phyloP scores from a whole-genome alignment of 2,888 invertebrate species.

The Cremastinae sp. region DNA sequence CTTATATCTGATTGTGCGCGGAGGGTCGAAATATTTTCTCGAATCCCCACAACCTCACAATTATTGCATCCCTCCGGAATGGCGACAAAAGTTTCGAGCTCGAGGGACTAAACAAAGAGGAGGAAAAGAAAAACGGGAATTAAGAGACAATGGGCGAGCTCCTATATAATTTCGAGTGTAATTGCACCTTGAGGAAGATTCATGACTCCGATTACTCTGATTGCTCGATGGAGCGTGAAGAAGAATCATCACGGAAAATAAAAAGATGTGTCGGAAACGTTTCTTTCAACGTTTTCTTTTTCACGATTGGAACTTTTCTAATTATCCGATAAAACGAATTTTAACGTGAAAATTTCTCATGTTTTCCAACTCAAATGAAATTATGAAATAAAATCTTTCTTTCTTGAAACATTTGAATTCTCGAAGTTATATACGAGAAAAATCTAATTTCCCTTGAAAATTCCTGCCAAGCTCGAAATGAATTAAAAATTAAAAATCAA shows the following conservation, averaged over 20 bases:
- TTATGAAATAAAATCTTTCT: no score
- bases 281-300: background rate
- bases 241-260: background rate
- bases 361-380: no score
- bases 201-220: constrained; percentile 16
- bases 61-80: constrained; percentile 50
- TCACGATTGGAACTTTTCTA: no score
- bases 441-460: no score
- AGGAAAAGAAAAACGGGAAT: constrained; percentile 20
- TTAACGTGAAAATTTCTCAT: no score
- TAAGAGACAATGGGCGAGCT: constrained; percentile 4
- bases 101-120: constrained; percentile 22
- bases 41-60: constrained; percentile 35
- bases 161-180: constrained; percentile 30
- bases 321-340: no score
- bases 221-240: background rate
- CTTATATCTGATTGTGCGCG: constrained; percentile 42
- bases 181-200: constrained; percentile 34
- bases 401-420: background rate
- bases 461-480: no score
- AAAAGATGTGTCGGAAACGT: background rate
- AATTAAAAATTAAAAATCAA: no score
- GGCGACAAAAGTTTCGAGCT: constrained; percentile 19
- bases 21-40: constrained; percentile 37
- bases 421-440: no score